A percentile compares a stretch with the other conserved stretches of the same genome.
Conservation (phyloP, 2,113 vertebrate genomes). For the Climacteris rufus region DNA sequence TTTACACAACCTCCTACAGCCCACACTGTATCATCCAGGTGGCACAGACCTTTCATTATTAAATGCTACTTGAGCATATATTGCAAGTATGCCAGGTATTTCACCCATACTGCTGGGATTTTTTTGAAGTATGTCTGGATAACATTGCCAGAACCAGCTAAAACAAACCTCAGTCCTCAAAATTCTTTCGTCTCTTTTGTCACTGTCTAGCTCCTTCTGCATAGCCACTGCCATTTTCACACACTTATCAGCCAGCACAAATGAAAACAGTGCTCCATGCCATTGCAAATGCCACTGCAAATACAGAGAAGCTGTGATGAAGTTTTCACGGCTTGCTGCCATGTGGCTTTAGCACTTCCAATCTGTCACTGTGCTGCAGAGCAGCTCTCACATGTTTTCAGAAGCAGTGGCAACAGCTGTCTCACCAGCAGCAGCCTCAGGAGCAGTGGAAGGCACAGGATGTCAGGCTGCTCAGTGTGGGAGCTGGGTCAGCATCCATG, state of each 20-base stretch:
- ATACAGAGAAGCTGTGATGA: constrained; percentile 16
- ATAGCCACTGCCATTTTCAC: neutral
- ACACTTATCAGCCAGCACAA: neutral
- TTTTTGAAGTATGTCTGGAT: neutral
- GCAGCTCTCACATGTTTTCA: neutral
- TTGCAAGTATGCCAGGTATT: neutral
- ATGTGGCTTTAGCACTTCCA: constrained; percentile 13
- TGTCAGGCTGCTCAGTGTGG: neutral
- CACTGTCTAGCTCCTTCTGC: neutral
- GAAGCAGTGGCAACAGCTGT: neutral
- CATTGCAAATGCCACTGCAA: constrained; percentile 2
- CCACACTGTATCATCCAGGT: neutral
- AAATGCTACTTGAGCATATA: neutral
- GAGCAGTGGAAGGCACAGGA: neutral
- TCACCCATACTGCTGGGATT: neutral
- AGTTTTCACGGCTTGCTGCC: constrained; percentile 25
- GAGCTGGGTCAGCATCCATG: neutral
- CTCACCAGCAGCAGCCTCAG: neutral
- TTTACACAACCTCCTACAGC: neutral
- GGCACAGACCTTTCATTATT: neutral
- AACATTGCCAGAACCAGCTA: neutral
- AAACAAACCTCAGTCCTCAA: neutral
- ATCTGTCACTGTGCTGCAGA: neutral
- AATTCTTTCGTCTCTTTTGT: neutral
- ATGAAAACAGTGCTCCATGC: neutral